Evolutionary conservation across 2,113 vertebrate genomes (phyloP), one percentile per base, ranked within the genome.

Genomic region (Regulus satrapa): DNA sequence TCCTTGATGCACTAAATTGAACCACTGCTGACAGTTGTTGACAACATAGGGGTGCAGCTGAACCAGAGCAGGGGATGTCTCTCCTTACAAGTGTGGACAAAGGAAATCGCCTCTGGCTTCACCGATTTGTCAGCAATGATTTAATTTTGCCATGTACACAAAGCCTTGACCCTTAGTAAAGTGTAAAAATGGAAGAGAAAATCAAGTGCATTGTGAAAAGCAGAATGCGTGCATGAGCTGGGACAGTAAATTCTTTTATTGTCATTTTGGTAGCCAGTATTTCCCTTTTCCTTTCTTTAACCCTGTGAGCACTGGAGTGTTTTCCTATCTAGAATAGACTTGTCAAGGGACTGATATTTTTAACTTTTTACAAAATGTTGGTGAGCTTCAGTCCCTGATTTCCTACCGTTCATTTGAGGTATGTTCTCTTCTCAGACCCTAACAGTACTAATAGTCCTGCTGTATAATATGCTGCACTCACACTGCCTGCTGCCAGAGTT

Each of bases 31-130:
- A 78, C 89, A 91, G 89, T 66, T 78, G 87, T 18, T 95, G 81
- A 95, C 89, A 97, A 32, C 40, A 6, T 66, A 21, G 94, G 94
- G 80, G 89, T 92, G 87, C 49, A 95, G 89, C 84, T 92, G 87
- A 94, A 85, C 45, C 41, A 48, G 77, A 82, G 62, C 66, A 87
- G 74, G 46, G 49, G 61, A 79, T 78, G 81, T 85, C 80, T 90
- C 73, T 91, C 3, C 5, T 91, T 88, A 46, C 69, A 91, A 89
- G 74, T 72, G 87, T 4, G 89, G 91, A 95, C 89, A 75, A 92
- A 89, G 45, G 74, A 85, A 85, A 91, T 92, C 0, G 3, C 21
- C 6, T 78, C 91, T 84, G 77, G 41, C 69, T 85, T 83, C 69
- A 26, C 73, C 25, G 32, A 46, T 88, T 95, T 95, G 89, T 95